A percentile compares a stretch with the other conserved stretches of the same genome.
phyloP scores from a whole-genome alignment of 2,888 invertebrate species.

The Dynastes hyllus region DNA sequence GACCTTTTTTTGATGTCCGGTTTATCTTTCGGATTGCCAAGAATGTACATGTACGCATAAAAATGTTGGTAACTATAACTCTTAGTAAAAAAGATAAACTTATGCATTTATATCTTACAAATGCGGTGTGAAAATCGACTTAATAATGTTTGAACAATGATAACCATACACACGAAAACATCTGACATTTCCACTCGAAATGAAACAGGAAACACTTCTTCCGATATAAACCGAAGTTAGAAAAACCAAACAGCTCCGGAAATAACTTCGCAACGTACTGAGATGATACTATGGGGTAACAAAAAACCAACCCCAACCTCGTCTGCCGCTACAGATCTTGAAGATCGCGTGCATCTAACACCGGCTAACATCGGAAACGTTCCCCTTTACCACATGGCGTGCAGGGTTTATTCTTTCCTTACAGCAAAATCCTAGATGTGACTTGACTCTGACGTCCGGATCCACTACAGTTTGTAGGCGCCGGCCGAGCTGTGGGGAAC shows the following conservation, averaged over 20 bases:
- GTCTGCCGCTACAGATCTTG: background rate
- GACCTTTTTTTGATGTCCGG: too few relatives aligned
- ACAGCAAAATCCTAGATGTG: conserved; percentile 17
- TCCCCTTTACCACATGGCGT: background rate
- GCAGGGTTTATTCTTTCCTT: background rate
- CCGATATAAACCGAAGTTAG: background rate
- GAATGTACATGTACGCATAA: too few relatives aligned
- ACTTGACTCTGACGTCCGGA: conserved; percentile 10
- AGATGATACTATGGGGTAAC: background rate
- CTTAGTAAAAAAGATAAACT: too few relatives aligned
- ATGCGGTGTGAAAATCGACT: too few relatives aligned
- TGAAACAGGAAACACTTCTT: background rate
- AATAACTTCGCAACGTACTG: conserved; percentile 9
- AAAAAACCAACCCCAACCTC: background rate
- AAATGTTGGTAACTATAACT: too few relatives aligned
- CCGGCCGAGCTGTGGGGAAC: background rate
- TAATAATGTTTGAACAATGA: too few relatives aligned
- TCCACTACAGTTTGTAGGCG: background rate
- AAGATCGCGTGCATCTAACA: background rate
- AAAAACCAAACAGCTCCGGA: conserved; percentile 1
- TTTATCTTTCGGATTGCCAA: too few relatives aligned
- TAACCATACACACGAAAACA: too few relatives aligned
- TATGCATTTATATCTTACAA: too few relatives aligned
- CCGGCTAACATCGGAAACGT: background rate
- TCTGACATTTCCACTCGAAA: background rate